Evolutionary conservation across 2,797 vertebrate species (phyloP).

Genomic region (Monodelphis domestica): DNA sequence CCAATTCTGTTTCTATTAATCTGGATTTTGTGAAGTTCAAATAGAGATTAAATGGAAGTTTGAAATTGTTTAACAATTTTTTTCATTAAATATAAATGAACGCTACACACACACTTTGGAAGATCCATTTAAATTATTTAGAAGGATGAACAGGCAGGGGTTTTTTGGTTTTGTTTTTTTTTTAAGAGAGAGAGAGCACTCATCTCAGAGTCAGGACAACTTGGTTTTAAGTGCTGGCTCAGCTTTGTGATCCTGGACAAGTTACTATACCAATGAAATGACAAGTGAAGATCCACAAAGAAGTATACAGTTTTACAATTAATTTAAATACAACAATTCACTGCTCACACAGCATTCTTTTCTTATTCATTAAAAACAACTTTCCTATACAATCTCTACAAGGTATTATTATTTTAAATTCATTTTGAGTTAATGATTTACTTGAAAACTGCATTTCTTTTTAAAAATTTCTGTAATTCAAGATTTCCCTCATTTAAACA

Average conservation of each 20-base stretch:
- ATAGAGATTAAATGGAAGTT: neutral
- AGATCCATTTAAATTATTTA: conserved; percentile 17
- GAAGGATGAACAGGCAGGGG: neutral
- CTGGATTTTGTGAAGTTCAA: neutral
- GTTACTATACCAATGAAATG: neutral
- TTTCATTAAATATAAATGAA: neutral
- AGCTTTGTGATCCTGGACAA: neutral
- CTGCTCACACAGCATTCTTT: neutral
- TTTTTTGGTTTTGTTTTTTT: too few relatives aligned
- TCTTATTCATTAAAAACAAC: conserved; percentile 6
- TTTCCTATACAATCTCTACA: neutral
- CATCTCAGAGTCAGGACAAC: neutral
- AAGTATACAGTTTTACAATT: neutral
- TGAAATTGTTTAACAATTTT: conserved; percentile 12
- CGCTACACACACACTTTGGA: conserved; percentile 18
- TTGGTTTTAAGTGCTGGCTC: neutral
- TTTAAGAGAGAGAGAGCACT: neutral
- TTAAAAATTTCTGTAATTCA: conserved; percentile 27
- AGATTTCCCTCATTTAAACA: conserved; percentile 12
- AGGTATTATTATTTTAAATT: conserved; percentile 18
- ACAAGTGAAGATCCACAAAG: neutral
- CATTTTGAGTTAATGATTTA: neutral
- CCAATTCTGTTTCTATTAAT: conserved; percentile 12
- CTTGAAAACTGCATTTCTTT: conserved; percentile 30
- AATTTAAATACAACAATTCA: neutral